Conservation (phyloP, 2,113 vertebrate genomes). For the Tauraco erythrolophus region DNA sequence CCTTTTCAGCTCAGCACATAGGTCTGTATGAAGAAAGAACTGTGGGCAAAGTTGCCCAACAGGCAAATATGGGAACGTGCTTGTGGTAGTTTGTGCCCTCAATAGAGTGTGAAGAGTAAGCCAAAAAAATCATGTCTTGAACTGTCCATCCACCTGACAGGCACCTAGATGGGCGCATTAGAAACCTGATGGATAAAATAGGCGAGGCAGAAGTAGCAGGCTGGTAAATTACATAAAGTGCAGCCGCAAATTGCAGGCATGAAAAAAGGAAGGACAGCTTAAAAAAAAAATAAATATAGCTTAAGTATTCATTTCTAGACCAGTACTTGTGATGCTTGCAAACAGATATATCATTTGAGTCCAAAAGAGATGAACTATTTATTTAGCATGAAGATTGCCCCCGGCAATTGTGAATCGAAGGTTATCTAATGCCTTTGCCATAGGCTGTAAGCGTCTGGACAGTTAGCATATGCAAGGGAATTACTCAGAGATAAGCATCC, state of each 20-base stretch:
- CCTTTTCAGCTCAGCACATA: not conserved
- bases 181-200: not conserved
- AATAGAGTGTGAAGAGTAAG: not conserved
- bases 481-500: slow-evolving; percentile 7
- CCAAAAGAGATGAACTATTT: slow-evolving; percentile 36
- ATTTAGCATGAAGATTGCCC: slow-evolving; percentile 27
- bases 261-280: not conserved
- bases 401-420: slow-evolving; percentile 29
- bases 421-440: slow-evolving; percentile 31
- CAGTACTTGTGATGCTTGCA: not conserved
- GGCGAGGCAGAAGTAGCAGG: not conserved
- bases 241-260: slow-evolving; percentile 3
- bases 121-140: not conserved
- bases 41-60: not conserved
- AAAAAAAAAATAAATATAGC: not conserved
- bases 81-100: not conserved
- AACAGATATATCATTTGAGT: slow-evolving; percentile 23
- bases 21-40: not conserved
- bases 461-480: slow-evolving; percentile 35
- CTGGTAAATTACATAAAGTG: not conserved
- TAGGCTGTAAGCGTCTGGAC: not conserved
- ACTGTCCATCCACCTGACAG: not conserved
- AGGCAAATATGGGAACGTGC: not conserved
- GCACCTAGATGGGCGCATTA: not conserved
- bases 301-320: slow-evolving; percentile 2